phyloP scores from a whole-genome alignment of 2,888 invertebrate species.

The Philereme transversata region DNA sequence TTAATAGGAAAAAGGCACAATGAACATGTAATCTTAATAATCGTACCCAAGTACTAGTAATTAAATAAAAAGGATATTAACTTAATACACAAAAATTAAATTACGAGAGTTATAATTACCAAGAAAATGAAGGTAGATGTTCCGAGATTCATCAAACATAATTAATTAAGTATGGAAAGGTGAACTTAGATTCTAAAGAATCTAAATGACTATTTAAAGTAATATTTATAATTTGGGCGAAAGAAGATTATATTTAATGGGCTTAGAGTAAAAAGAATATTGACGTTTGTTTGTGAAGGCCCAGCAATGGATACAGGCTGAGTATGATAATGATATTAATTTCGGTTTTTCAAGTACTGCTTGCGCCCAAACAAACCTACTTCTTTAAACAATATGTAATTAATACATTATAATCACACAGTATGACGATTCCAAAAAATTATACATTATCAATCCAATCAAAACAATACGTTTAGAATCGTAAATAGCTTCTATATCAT shows the following conservation, averaged over 20 bases:
- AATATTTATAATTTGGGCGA: neutral
- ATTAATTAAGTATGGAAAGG: neutral
- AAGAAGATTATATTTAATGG: neutral
- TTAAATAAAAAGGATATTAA: neutral
- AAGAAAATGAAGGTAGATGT: constrained; percentile 11
- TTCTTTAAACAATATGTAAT: neutral
- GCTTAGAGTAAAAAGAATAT: too few relatives aligned
- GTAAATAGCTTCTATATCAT: constrained; percentile 10
- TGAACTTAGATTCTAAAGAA: neutral
- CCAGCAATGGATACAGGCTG: too few relatives aligned
- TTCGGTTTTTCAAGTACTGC: neutral
- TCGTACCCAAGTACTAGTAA: too few relatives aligned
- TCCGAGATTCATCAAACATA: constrained; percentile 45
- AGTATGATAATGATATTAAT: too few relatives aligned
- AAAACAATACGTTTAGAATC: constrained; percentile 1
- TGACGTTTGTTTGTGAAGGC: too few relatives aligned
- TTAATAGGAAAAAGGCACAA: neutral
- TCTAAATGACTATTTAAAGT: neutral
- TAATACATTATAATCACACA: neutral
- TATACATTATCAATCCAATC: constrained; percentile 7
- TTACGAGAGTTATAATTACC: neutral
- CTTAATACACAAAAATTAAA: neutral
- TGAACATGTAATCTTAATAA: too few relatives aligned
- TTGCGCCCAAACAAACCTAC: neutral
- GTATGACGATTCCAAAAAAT: constrained; percentile 33